Evolutionary conservation across 2,797 vertebrate species (phyloP), one percentile per base, ranked within the genome.

Genomic region (Botia almorhae): DNA sequence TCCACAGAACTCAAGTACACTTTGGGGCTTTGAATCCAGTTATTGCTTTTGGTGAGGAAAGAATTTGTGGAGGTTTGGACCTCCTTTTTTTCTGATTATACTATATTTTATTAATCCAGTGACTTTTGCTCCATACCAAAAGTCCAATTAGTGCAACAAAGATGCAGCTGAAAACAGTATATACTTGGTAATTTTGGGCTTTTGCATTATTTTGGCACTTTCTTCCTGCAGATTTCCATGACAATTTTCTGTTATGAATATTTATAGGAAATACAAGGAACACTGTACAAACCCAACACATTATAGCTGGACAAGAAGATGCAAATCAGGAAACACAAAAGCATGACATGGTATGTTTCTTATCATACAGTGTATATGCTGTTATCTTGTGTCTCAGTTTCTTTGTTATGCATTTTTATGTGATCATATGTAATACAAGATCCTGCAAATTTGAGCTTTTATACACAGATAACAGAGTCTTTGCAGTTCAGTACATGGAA

Each of bases 31-130:
- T 92, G 80, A 92, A 94, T 85, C 90, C 92, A 43, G 94, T 94
- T 81, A 88, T 93, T 2, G 92, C 92, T 6, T 93, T 94, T 81
- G 93, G 93, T 79, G 91, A 93, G 16, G 93, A 94, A 69, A 92
- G 90, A 7, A 53, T 63, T 46, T 78, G 39, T 51, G 23, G 76
- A 50, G 53, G n/a, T 70, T 21, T 53, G 50, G n/a, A 58, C 6
- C 33, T 33, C 33, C 33, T 33, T 14, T 23, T 71, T 69, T 58
- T 33, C 26, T 78, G 43, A 77, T 23, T 26, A 19, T 77, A 17
- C 0, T 68, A 2, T 36, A 8, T 72, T 64, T 55, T 79, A 21
- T 71, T 56, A 55, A 64, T 58, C n/a, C 17, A 61, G 29, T 36
- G 36, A n/a, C 46, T 78, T 55, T 46, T 46, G 8, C 43, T 46